Conservation (phyloP, 2,888 invertebrate genomes). For the Acronicta leporina region DNA sequence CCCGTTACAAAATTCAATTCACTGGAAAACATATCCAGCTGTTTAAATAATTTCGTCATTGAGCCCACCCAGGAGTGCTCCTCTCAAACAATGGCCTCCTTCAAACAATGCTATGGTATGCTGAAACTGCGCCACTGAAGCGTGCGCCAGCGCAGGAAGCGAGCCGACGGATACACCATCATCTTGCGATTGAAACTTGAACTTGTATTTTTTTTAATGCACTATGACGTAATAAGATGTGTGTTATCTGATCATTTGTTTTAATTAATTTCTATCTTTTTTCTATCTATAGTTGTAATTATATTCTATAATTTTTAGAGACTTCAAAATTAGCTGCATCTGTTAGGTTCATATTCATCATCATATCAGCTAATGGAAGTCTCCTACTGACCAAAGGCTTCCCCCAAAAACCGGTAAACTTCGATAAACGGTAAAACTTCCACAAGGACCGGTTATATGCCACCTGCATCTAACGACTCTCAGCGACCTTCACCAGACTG, state of each 20-base stretch:
- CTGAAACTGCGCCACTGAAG: constrained; percentile 59
- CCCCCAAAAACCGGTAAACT: no score
- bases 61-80: constrained; percentile 47
- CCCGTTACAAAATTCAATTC: constrained; percentile 19
- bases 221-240: constrained; percentile 35
- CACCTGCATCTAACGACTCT: no score
- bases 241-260: constrained; percentile 45
- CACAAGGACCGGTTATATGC: no score
- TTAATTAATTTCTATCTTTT: constrained; percentile 27
- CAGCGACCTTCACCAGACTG: no score
- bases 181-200: constrained; percentile 61
- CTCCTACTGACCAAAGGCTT: no score
- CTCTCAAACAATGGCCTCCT: constrained; percentile 50
- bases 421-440: no score
- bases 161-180: constrained; percentile 46
- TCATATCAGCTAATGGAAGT: no score
- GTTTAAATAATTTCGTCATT: constrained; percentile 45
- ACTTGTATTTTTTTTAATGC: constrained; percentile 57
- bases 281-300: no score
- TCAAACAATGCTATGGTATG: constrained; percentile 50
- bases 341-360: no score
- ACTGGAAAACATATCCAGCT: constrained; percentile 26
- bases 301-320: constrained; percentile 27
- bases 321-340: neutral
- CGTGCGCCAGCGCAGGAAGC: constrained; percentile 49